Evolutionary conservation across 2,888 invertebrate species (phyloP).

Genomic region (Scaptomyza cyrtandrae): DNA sequence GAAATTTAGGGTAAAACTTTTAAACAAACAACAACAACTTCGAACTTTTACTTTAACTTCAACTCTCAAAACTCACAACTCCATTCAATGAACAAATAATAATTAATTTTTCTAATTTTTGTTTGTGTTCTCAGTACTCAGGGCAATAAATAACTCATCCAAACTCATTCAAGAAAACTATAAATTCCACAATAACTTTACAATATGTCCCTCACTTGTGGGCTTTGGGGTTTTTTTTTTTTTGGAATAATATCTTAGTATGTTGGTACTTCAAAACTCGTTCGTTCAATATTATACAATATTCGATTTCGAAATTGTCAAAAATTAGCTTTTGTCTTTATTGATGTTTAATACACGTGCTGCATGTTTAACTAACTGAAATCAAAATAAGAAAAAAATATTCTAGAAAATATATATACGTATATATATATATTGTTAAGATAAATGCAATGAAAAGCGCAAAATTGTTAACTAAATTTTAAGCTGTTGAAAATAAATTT

Average conservation of each 20-base stretch:
- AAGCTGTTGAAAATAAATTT: slow-evolving; percentile 12
- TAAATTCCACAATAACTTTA: slow-evolving; percentile 30
- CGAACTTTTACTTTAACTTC: slow-evolving; percentile 13
- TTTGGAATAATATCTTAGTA: slow-evolving; percentile 9
- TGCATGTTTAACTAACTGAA: slow-evolving; percentile 55
- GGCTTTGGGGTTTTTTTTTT: slow-evolving; percentile 31
- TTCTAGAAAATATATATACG: neutral
- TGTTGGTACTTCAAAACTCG: slow-evolving; percentile 27
- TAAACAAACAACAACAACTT: slow-evolving; percentile 24
- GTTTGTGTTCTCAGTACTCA: slow-evolving; percentile 29
- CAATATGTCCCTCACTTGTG: slow-evolving; percentile 40
- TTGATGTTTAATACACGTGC: slow-evolving; percentile 53
- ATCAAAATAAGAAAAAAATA: slow-evolving; percentile 1
- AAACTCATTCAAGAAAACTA: slow-evolving; percentile 33
- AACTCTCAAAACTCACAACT: slow-evolving; percentile 19
- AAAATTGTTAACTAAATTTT: slow-evolving; percentile 14
- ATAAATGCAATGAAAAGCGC: slow-evolving; percentile 55
- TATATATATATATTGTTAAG: neutral
- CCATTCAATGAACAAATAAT: slow-evolving; percentile 13
- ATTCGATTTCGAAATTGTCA: neutral
- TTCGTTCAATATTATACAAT: slow-evolving; percentile 19
- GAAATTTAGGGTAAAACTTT: slow-evolving; percentile 86
- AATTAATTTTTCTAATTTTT: slow-evolving; percentile 39
- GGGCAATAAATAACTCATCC: slow-evolving; percentile 27
- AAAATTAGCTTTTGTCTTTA: slow-evolving; percentile 37